These are phyloP conservation scores for Phylloscopus collybita DNA, from an alignment of 2,797 vertebrate species.

Conservation along the genomic window DNA sequence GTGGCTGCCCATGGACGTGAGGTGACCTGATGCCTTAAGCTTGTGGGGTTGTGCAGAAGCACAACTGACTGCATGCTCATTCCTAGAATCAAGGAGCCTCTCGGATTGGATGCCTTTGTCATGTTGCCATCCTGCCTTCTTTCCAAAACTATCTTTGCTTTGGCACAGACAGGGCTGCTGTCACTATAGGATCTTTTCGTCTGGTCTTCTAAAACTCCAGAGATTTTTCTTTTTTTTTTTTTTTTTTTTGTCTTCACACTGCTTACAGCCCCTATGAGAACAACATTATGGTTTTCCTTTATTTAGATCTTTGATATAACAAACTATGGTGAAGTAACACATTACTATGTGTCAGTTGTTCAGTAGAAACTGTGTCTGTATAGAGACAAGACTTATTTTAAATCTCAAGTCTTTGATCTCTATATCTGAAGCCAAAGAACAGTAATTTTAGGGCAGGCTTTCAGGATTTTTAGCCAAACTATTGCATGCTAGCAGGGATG, in stretches of 20 bases:
- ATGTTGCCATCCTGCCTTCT: background rate
- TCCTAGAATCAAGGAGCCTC: background rate
- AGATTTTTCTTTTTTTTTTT: background rate
- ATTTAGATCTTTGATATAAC: slow-evolving; percentile 48
- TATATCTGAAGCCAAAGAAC: slow-evolving; percentile 7
- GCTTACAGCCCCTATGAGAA: background rate
- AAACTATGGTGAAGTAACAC: slow-evolving; percentile 29
- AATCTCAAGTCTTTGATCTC: slow-evolving; percentile 14
- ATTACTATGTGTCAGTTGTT: slow-evolving; percentile 13
- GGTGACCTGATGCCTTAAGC: background rate
- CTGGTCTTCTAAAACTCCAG: background rate
- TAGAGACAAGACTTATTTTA: slow-evolving; percentile 51
- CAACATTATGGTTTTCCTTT: slow-evolving; percentile 42
- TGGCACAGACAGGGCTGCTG: background rate
- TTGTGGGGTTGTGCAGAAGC: background rate
- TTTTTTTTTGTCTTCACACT: slow-evolving; percentile 14
- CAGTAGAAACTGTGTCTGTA: background rate
- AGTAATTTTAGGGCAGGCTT: slow-evolving; percentile 9
- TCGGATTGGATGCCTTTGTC: background rate
- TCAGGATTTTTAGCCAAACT: slow-evolving; percentile 19
- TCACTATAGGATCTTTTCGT: background rate
- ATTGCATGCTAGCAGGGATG: background rate
- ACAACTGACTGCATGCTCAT: background rate
- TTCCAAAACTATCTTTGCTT: slow-evolving; percentile 18
- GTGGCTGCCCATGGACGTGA: background rate